Evolutionary conservation across 2,113 vertebrate genomes (phyloP), one percentile per base, ranked within the genome.

Genomic region (Forbesichthys agassizii): DNA sequence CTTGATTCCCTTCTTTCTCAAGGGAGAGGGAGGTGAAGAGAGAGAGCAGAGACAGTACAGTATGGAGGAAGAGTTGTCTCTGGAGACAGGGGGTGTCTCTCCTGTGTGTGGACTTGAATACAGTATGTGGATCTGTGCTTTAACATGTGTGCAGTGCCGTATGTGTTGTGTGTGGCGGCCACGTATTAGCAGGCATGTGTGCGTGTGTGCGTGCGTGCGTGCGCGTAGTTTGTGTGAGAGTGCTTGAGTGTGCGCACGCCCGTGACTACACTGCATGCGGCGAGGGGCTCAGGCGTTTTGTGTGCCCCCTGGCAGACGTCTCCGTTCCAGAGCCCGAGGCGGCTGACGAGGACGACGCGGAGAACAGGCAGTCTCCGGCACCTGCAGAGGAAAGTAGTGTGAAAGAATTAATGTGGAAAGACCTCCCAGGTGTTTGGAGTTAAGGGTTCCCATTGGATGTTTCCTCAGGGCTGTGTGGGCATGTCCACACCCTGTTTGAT

Each of bases 21-120:
- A 90, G 83, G 94, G 86, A 6, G 95, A 95, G 48, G 90, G 90
- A 61, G 71, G 77, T 3, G 95, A 96, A 52, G 95, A 96, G 56
- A 86, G 85, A 14, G 91, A 94, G 33, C 87, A 89, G 68, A 91
- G 89, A 77, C 85, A 94, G 79, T 70, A 70, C 86, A 89, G 89
- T 76, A 77, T 83, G 81, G 89, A 89, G 33, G 87, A 91, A 59
- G 85, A 85, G 48, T 71, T 84, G 27, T 77, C 73, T 73, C 83
- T 81, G 58, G 89, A 91, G 67, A 74, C 80, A 18, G 88, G 77
- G 58, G 88, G 90, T 78, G 36, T 63, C 36, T 63, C 33, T 8
- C 9, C 66, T 48, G 55, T 73, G 4, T 57, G 66, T 74, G 64
- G 48, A 59, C 48, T 18, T 49, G 56, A 9, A 33, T 58, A 52